Percentiles rank a stretch among this genome's conserved stretches.
Conservation (phyloP, 2,888 invertebrate genomes). For the Eupithecia exiguata region DNA sequence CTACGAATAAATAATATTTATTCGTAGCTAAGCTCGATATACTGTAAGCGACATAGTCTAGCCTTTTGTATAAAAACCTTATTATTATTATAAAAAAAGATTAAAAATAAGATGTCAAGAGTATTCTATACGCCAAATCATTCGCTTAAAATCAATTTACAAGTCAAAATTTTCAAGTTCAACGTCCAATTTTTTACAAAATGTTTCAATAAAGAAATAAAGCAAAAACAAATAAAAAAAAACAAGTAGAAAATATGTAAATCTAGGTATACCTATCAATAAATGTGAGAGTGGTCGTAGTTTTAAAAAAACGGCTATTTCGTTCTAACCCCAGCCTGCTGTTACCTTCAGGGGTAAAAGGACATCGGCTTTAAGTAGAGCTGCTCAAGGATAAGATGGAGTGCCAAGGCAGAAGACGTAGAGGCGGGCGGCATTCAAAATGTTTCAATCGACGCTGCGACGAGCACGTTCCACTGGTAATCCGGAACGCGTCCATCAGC, state of each 20-base stretch:
- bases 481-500: neutral
- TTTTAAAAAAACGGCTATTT: conserved; percentile 9
- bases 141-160: conserved; percentile 20
- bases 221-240: conserved; percentile 21
- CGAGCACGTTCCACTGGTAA: neutral
- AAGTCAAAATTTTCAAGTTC: conserved; percentile 27
- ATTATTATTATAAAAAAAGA: neutral
- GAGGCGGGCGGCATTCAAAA: conserved; percentile 51
- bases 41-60: no score
- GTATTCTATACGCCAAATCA: neutral
- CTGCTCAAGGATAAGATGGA: neutral
- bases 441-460: conserved; percentile 43
- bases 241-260: conserved; percentile 27
- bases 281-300: conserved; percentile 23
- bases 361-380: neutral
- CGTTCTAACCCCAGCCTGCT: neutral
- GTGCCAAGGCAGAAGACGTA: conserved; percentile 53
- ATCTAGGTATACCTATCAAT: conserved; percentile 18
- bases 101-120: neutral
- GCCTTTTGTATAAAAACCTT: neutral
- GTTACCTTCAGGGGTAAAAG: neutral
- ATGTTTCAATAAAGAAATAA: conserved; percentile 32
- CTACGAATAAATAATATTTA: no score
- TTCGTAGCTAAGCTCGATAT: no score
- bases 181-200: conserved; percentile 31